Conservation (phyloP, 2,888 invertebrate genomes). For the Leptopilina syphax region DNA sequence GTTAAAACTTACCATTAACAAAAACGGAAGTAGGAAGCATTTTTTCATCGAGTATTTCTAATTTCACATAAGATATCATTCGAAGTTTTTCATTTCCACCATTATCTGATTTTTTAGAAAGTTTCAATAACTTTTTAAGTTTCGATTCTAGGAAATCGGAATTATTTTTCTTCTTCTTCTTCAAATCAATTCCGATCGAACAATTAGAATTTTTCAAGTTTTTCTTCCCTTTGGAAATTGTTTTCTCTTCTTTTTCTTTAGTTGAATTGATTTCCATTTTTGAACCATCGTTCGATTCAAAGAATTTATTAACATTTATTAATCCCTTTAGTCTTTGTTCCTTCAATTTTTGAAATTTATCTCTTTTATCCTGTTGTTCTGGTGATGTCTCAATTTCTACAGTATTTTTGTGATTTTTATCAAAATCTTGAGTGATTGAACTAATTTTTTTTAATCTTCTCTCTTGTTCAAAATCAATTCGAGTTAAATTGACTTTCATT, state of each 20-base stretch:
- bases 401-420: not conserved
- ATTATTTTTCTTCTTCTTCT: no score
- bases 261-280: not conserved
- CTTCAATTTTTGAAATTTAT: not conserved
- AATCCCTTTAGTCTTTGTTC: not conserved
- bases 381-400: not conserved
- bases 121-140: conserved; percentile 53
- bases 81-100: conserved; percentile 63
- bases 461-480: not conserved
- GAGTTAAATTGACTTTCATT: not conserved
- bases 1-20: no score
- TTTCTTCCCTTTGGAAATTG: no score
- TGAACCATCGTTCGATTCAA: not conserved
- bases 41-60: conserved; percentile 60
- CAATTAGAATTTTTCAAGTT: no score
- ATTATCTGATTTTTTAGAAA: conserved; percentile 58
- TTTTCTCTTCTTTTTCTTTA: no score
- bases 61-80: conserved; percentile 58
- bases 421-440: no score
- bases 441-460: no score
- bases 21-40: no score
- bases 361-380: no score
- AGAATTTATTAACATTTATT: no score
- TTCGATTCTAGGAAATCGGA: not conserved
- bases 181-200: no score